phyloP scores from a whole-genome alignment of 2,888 invertebrate genomes.

The Ypsolopha scabrella region DNA sequence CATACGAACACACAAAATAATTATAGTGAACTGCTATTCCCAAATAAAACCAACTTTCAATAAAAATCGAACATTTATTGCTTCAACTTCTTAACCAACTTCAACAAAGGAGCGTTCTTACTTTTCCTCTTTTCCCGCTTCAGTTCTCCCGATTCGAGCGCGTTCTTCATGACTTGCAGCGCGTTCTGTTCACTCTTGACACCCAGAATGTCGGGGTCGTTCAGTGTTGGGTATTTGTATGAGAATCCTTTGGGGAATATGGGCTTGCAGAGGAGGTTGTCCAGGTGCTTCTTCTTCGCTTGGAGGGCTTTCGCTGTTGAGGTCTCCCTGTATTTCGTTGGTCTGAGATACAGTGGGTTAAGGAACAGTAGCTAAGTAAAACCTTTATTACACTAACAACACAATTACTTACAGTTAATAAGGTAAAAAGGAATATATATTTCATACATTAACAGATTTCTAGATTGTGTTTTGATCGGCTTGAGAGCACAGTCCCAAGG shows the following conservation, averaged over 20 bases:
- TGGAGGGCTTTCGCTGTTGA: constrained; percentile 50
- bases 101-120: constrained; percentile 50
- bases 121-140: constrained; percentile 55
- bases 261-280: constrained; percentile 65
- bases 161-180: constrained; percentile 56
- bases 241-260: constrained; percentile 78
- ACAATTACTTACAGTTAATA: too few species aligned
- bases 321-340: constrained; percentile 35
- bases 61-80: constrained; percentile 14
- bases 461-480: too few species aligned
- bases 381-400: too few species aligned
- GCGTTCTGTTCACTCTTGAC: constrained; percentile 38
- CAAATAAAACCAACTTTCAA: not conserved
- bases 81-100: constrained; percentile 29
- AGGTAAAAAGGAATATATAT: too few species aligned
- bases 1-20: too few species aligned
- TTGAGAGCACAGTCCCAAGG: too few species aligned
- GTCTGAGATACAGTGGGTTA: constrained; percentile 30
- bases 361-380: constrained; percentile 11
- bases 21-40: too few species aligned
- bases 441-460: too few species aligned
- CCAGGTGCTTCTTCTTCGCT: constrained; percentile 62
- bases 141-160: constrained; percentile 43
- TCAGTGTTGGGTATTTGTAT: constrained; percentile 69
- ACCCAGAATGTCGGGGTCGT: constrained; percentile 27